Conservation (phyloP, 2,888 invertebrate species). For the Morpho achilles region DNA sequence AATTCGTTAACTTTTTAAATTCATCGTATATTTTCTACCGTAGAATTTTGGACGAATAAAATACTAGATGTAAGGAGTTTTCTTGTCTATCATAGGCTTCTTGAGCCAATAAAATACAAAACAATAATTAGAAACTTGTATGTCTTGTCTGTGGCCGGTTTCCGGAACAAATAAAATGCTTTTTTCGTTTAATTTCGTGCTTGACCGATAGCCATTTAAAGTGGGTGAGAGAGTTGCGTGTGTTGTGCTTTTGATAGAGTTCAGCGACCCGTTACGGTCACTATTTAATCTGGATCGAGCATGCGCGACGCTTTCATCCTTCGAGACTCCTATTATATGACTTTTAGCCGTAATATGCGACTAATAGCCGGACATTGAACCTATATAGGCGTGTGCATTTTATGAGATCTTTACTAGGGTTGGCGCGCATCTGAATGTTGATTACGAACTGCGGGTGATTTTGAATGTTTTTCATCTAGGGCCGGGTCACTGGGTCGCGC, state of each 20-base stretch:
- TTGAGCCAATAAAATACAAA: too few species aligned
- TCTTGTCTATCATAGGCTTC: too few species aligned
- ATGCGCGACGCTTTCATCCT: conserved; percentile 43
- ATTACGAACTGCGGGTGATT: conserved; percentile 30
- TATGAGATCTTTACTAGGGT: conserved; percentile 48
- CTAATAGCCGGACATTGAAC: conserved; percentile 24
- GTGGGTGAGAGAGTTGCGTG: conserved; percentile 30
- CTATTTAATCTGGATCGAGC: conserved; percentile 39
- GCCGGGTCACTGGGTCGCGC: conserved; percentile 83
- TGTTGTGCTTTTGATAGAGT: conserved; percentile 34
- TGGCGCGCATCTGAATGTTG: conserved; percentile 30
- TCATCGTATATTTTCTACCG: too few species aligned
- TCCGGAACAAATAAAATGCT: background rate
- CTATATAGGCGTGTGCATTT: conserved; percentile 36
- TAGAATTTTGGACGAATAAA: too few species aligned
- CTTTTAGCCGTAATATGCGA: conserved; percentile 21
- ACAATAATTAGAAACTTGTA: too few species aligned
- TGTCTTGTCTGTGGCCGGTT: too few species aligned
- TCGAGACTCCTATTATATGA: conserved; percentile 33
- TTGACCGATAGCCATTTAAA: conserved; percentile 22
- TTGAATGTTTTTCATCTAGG: conserved; percentile 43
- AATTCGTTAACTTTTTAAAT: too few species aligned
- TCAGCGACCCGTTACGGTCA: conserved; percentile 39
- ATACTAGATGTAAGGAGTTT: too few species aligned
- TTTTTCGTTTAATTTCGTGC: conserved; percentile 6